Evolutionary conservation across 2,113 vertebrate genomes (phyloP).

Genomic region (Dasypus novemcinctus): DNA sequence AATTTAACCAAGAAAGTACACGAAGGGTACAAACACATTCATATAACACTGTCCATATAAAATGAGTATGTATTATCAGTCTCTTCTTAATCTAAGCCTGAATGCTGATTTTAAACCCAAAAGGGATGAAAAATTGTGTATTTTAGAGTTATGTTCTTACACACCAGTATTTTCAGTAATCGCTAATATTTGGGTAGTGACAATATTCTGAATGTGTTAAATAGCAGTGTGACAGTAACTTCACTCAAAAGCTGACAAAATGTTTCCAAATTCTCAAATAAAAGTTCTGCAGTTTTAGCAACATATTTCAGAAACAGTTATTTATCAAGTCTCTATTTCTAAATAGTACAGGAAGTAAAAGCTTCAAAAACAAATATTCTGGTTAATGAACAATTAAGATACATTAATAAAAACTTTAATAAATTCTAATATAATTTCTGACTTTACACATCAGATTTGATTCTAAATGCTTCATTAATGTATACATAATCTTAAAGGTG

Average conservation of each 20-base stretch:
- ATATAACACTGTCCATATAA: not conserved
- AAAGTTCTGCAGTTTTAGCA: not conserved
- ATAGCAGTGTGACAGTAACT: not conserved
- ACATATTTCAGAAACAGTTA: slow-evolving; percentile 38
- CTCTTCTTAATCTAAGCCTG: not conserved
- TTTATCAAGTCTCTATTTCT: slow-evolving; percentile 23
- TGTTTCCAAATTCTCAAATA: slow-evolving; percentile 35
- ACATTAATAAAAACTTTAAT: not conserved
- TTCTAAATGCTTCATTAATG: not conserved
- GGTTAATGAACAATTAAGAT: not conserved
- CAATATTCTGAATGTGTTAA: slow-evolving; percentile 5
- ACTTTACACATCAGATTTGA: not conserved
- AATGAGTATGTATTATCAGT: not conserved
- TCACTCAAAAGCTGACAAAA: slow-evolving; percentile 2
- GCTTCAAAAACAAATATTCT: slow-evolving; percentile 24
- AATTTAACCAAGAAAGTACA: slow-evolving; percentile 4
- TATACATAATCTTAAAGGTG: not conserved
- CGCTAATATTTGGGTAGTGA: not conserved
- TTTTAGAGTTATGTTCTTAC: not conserved
- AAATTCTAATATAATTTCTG: not conserved
- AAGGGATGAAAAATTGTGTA: not conserved
- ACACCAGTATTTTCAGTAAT: slow-evolving; percentile 13
- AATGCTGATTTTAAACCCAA: not conserved
- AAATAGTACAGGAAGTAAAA: not conserved
- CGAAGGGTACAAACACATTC: not conserved